Evolutionary conservation across 1,140 invertebrate species (phyloP).

Genomic region (Agrypnia vestita): DNA sequence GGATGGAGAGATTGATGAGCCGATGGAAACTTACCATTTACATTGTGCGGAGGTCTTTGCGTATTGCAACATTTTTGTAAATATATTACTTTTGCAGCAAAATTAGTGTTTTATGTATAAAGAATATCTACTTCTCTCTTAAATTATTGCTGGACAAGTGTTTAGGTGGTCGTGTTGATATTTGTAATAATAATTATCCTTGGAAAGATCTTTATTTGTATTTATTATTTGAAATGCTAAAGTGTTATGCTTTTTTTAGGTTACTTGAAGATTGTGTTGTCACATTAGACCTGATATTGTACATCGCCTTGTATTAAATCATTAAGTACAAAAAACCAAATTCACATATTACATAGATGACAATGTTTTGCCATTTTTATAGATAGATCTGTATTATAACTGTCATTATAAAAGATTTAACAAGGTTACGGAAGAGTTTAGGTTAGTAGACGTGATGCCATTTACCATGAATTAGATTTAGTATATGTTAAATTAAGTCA

Average conservation of each 20-base stretch:
- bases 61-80: slow-evolving; percentile 6
- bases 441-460: slow-evolving; percentile 48
- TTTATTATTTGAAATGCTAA: slow-evolving; percentile 36
- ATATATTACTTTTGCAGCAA: not conserved
- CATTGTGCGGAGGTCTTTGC: not conserved
- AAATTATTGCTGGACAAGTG: slow-evolving; percentile 25
- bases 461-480: slow-evolving; percentile 52
- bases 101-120: slow-evolving; percentile 8
- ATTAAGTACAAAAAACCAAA: slow-evolving; percentile 46
- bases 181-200: slow-evolving; percentile 31
- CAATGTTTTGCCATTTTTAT: slow-evolving; percentile 40
- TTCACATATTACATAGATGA: slow-evolving; percentile 33
- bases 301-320: slow-evolving; percentile 27
- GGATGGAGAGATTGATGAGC: slow-evolving; percentile 7
- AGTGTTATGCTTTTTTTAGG: slow-evolving; percentile 22
- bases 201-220: slow-evolving; percentile 33
- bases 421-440: slow-evolving; percentile 23
- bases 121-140: slow-evolving; percentile 29
- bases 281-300: slow-evolving; percentile 37
- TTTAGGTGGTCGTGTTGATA: not conserved
- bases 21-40: slow-evolving; percentile 34
- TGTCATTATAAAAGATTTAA: slow-evolving; percentile 27
- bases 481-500: slow-evolving; percentile 15
- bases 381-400: slow-evolving; percentile 35
- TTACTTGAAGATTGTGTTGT: slow-evolving; percentile 29